Conservation (phyloP, 2,888 invertebrate species). For the Andrena camellia region DNA sequence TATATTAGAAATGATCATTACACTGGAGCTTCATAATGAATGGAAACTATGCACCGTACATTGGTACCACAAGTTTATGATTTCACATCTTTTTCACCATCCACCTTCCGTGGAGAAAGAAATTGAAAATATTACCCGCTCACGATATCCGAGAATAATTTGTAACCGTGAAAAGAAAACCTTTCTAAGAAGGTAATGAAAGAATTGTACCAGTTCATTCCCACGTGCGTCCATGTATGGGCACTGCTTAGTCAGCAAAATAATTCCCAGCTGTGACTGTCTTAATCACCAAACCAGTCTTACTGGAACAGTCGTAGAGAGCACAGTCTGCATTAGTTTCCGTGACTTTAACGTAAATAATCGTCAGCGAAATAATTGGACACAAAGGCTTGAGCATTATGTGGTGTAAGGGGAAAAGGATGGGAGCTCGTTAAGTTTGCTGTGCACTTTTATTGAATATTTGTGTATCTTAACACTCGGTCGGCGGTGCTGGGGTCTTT, state of each 20-base stretch:
- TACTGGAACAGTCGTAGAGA: background rate
- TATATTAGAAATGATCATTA: no score
- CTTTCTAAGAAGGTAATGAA: constrained; percentile 17
- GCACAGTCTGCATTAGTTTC: background rate
- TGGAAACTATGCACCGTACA: no score
- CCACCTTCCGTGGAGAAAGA: background rate
- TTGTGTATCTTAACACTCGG: background rate
- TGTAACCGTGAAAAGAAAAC: constrained; percentile 1
- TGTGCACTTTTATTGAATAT: background rate
- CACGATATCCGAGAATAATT: background rate
- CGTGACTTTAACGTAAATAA: background rate
- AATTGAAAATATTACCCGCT: background rate
- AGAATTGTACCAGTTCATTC: constrained; percentile 66
- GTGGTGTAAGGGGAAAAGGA: constrained; percentile 18
- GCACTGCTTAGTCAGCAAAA: constrained; percentile 65
- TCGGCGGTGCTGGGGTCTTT: no score
- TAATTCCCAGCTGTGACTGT: constrained; percentile 33
- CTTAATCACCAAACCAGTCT: constrained; percentile 53
- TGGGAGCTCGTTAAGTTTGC: background rate
- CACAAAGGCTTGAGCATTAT: background rate
- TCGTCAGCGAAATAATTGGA: background rate
- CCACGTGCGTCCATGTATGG: constrained; percentile 55
- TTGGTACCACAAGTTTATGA: background rate
- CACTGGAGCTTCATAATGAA: no score
- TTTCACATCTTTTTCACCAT: background rate